Percentiles rank a stretch among this genome's conserved stretches.
Conservation (phyloP, 2,797 vertebrate genomes). For the Rhabdophis nuchalis region DNA sequence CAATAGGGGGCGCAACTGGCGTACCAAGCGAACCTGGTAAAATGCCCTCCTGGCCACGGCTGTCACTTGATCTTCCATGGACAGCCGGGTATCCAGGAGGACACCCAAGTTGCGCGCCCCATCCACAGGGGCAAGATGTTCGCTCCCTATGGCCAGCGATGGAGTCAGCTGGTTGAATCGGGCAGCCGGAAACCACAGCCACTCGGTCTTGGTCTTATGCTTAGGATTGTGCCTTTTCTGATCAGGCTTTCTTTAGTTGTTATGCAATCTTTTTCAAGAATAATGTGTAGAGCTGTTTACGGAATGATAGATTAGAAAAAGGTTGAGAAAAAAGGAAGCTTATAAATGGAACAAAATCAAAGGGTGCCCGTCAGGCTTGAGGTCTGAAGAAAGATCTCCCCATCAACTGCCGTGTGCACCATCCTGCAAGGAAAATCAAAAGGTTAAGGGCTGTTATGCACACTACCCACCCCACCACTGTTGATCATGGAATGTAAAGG, state of each 20-base stretch:
- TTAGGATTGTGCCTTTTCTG: neutral
- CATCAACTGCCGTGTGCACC: rapidly evolving
- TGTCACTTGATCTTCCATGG: too few relatives aligned
- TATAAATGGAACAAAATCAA: neutral
- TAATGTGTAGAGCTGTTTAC: neutral
- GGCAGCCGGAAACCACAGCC: too few relatives aligned
- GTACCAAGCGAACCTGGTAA: too few relatives aligned
- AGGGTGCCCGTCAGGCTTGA: neutral
- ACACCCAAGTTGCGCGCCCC: too few relatives aligned
- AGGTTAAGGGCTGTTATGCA: rapidly evolving
- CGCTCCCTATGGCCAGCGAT: too few relatives aligned
- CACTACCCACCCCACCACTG: neutral
- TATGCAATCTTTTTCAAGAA: neutral
- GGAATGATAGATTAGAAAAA: neutral
- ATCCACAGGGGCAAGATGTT: too few relatives aligned
- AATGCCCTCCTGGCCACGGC: too few relatives aligned
- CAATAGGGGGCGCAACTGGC: too few relatives aligned
- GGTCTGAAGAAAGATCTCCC: neutral
- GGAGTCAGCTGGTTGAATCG: too few relatives aligned
- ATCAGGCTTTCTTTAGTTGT: too few relatives aligned
- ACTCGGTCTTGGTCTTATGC: too few relatives aligned
- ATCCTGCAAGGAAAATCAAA: slow-evolving; percentile 42
- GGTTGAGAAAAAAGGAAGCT: neutral
- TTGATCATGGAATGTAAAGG: neutral
- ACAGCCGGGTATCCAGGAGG: too few relatives aligned